A percentile compares a stretch with the other conserved stretches of the same genome.
These are phyloP conservation scores for Imbricaverruca yamaguchii DNA, from an alignment of 2,888 invertebrate genomes.

Conservation along the genomic window DNA sequence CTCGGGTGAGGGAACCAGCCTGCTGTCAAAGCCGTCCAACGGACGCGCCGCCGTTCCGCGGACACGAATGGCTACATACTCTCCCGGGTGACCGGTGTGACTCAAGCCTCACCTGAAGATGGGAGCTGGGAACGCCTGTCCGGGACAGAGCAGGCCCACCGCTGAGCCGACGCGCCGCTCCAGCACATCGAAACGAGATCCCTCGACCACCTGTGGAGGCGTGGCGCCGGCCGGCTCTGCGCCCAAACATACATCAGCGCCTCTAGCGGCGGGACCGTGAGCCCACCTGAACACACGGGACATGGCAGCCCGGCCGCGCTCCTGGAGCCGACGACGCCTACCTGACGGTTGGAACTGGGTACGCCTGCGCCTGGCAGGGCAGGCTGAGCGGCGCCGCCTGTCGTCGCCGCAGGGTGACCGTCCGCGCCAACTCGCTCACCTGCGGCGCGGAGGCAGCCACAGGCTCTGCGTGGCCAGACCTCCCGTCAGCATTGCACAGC, in stretches of 20 bases:
- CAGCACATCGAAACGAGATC: background rate
- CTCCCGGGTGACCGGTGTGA: no score
- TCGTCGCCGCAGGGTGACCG: background rate
- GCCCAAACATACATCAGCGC: no score
- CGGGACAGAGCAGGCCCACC: slow-evolving; percentile 31
- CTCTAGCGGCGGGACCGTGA: no score
- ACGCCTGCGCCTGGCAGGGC: slow-evolving; percentile 33
- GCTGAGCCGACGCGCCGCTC: slow-evolving; percentile 10
- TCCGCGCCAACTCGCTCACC: background rate
- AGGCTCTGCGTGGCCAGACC: background rate
- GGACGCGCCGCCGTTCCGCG: no score
- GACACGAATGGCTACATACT: no score
- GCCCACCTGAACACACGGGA: background rate
- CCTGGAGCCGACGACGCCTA: background rate
- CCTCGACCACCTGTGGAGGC: background rate
- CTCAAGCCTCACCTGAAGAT: slow-evolving; percentile 28
- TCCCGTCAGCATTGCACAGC: background rate
- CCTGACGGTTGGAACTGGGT: slow-evolving; percentile 33
- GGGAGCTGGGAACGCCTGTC: slow-evolving; percentile 31
- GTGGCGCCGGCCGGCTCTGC: slow-evolving; percentile 6
- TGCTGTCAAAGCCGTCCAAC: background rate
- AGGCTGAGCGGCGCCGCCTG: slow-evolving; percentile 27
- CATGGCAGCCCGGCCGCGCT: background rate
- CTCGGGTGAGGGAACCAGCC: no score
- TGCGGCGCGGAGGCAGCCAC: slow-evolving; percentile 13